phyloP scores from a whole-genome alignment of 53 echinoderm and acorn worm species.

The Pentamera pediparva region DNA sequence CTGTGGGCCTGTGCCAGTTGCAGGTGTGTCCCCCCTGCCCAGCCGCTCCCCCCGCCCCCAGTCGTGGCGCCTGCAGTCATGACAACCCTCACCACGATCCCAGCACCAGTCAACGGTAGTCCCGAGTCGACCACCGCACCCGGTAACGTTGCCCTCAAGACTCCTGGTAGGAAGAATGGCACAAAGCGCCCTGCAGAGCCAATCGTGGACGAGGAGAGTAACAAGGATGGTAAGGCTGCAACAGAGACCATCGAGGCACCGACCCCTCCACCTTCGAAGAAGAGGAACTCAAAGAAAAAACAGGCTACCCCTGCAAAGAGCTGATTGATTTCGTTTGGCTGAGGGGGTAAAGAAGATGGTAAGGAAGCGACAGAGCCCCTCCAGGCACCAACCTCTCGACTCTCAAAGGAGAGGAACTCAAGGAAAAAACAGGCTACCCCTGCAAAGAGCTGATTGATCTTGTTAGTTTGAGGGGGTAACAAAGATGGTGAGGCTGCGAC shows the following conservation, averaged over 20 bases:
- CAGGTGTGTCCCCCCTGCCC: slow-evolving; percentile 39
- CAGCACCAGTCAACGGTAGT: slow-evolving; percentile 15
- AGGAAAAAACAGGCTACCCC: slow-evolving; percentile 12
- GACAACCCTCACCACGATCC: no score
- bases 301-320: slow-evolving; percentile 6
- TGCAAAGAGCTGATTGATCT: slow-evolving; percentile 6
- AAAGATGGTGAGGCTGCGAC: no score
- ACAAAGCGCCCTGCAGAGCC: background rate
- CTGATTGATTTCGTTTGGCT: no score
- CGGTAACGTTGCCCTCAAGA: background rate
- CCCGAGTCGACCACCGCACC: background rate
- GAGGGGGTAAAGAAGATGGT: no score
- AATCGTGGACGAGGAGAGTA: background rate
- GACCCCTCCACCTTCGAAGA: slow-evolving; percentile 43
- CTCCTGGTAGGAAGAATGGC: background rate
- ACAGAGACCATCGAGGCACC: slow-evolving; percentile 1
- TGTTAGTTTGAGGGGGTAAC: no score
- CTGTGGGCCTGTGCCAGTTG: slow-evolving; percentile 73
- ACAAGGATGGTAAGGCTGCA: background rate
- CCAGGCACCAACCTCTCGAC: slow-evolving; percentile 26
- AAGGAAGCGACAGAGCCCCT: no score
- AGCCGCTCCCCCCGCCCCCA: slow-evolving; percentile 32
- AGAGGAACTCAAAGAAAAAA: slow-evolving; percentile 27
- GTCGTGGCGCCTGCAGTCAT: no score
- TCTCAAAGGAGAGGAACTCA: slow-evolving; percentile 35